Conservation (phyloP, 2,888 invertebrate species). For the Epinotia demarniana region DNA sequence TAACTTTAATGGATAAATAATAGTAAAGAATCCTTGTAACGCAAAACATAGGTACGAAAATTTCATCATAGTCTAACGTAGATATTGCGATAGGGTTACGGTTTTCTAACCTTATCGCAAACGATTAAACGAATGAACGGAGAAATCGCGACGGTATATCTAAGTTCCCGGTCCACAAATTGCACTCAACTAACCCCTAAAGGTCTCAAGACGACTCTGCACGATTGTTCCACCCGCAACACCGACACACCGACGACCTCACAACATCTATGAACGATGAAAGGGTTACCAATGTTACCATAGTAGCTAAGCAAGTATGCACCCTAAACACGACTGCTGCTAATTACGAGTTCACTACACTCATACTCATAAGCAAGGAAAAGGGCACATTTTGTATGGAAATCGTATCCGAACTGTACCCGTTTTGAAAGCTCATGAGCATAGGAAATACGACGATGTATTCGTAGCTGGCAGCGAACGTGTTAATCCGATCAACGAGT, state of each 20-base stretch:
- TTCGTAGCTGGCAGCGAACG: background rate
- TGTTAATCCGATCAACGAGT: constrained; percentile 7
- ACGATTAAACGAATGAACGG: background rate
- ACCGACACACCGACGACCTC: constrained; percentile 33
- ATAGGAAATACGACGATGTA: background rate
- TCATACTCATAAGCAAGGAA: too few species aligned
- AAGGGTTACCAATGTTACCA: constrained; percentile 31
- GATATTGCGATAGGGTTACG: background rate
- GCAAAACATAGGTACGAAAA: background rate
- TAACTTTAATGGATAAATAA: background rate
- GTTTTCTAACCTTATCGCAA: too few species aligned
- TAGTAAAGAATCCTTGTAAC: background rate
- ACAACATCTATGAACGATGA: constrained; percentile 23
- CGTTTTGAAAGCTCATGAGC: background rate
- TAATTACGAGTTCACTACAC: too few species aligned
- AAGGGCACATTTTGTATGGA: too few species aligned
- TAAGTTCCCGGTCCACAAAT: constrained; percentile 35
- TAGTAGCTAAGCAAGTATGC: constrained; percentile 29
- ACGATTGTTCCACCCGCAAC: constrained; percentile 53
- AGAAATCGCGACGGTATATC: constrained; percentile 7
- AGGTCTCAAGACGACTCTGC: constrained; percentile 79
- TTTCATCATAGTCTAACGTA: background rate
- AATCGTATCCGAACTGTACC: too few species aligned
- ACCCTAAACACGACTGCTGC: too few species aligned
- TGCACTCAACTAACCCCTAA: constrained; percentile 51